These are phyloP conservation scores for Drosophila parabipectinata DNA, from an alignment of 1,140 invertebrate species.

Conservation along the genomic window DNA sequence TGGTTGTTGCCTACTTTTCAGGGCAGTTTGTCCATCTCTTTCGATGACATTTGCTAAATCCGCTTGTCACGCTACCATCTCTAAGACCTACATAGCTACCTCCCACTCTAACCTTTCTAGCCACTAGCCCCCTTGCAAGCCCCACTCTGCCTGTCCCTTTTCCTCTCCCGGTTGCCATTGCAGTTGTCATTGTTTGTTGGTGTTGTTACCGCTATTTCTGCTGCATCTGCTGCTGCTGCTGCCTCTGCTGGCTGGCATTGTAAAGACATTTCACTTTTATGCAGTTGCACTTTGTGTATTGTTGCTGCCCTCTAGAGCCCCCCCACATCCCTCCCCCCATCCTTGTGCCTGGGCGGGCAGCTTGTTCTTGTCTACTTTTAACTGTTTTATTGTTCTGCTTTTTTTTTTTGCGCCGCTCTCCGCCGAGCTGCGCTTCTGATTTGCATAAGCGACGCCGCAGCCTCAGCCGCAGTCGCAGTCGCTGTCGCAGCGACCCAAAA, in stretches of 20 bases:
- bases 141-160: neutral
- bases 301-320: slow-evolving; percentile 53
- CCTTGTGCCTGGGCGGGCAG: slow-evolving; percentile 38
- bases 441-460: slow-evolving; percentile 70
- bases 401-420: slow-evolving; percentile 39
- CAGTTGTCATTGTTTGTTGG: slow-evolving; percentile 72
- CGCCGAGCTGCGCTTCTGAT: slow-evolving; percentile 62
- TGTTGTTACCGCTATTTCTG: slow-evolving; percentile 38
- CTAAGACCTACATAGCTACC: slow-evolving; percentile 4
- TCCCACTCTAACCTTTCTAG: slow-evolving; percentile 5
- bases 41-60: slow-evolving; percentile 1
- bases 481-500: slow-evolving; percentile 59
- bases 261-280: slow-evolving; percentile 82
- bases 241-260: slow-evolving; percentile 62
- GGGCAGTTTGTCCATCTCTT: slow-evolving; percentile 5
- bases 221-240: slow-evolving; percentile 38
- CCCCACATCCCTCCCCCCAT: slow-evolving; percentile 1
- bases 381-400: slow-evolving; percentile 82
- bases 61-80: slow-evolving; percentile 34
- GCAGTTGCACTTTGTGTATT: slow-evolving; percentile 83
- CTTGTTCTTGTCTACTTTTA: slow-evolving; percentile 81
- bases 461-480: no score
- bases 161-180: slow-evolving; percentile 53
- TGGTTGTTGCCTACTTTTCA: slow-evolving; percentile 1
- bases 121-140: neutral